Evolutionary conservation across 2,888 invertebrate species (phyloP).

Genomic region (Arctia plantaginis): DNA sequence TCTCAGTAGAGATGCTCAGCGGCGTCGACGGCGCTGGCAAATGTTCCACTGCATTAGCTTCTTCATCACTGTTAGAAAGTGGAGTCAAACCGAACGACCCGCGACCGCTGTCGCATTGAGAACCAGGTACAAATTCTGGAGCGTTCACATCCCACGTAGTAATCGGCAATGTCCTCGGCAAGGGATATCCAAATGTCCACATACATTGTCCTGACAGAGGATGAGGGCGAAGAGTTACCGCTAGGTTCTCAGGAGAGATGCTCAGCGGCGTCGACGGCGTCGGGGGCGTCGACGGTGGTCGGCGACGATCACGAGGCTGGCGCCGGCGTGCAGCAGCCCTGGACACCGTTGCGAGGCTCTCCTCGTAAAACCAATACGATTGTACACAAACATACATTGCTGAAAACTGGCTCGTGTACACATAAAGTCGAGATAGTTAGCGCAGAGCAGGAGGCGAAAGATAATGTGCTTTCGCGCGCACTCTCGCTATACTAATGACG

Average conservation of each 20-base stretch:
- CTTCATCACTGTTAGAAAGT: slow-evolving; percentile 85
- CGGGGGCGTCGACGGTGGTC: slow-evolving; percentile 81
- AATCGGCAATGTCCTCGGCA: slow-evolving; percentile 76
- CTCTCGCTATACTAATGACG: slow-evolving; percentile 84
- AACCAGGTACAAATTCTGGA: slow-evolving; percentile 88
- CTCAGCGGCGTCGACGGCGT: slow-evolving; percentile 81
- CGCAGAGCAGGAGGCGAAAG: slow-evolving; percentile 74
- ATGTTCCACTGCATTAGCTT: slow-evolving; percentile 86
- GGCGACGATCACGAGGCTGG: slow-evolving; percentile 75
- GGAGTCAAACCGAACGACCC: slow-evolving; percentile 86
- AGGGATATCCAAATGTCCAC: slow-evolving; percentile 90
- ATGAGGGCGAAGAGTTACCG: slow-evolving; percentile 87
- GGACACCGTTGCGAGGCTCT: slow-evolving; percentile 79
- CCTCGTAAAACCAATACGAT: slow-evolving; percentile 83
- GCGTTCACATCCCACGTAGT: slow-evolving; percentile 88
- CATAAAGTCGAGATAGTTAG: slow-evolving; percentile 83
- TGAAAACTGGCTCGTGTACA: slow-evolving; percentile 79
- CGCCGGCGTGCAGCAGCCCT: slow-evolving; percentile 77
- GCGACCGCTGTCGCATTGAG: slow-evolving; percentile 85
- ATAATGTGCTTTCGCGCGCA: slow-evolving; percentile 84
- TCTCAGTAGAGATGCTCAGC: slow-evolving; percentile 85
- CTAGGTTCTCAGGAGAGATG: slow-evolving; percentile 86
- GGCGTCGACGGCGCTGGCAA: slow-evolving; percentile 81
- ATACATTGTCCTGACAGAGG: slow-evolving; percentile 88
- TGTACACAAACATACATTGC: slow-evolving; percentile 83